Percentiles rank a stretch among this genome's conserved stretches.
These are phyloP conservation scores for Chrysomallon squamiferum DNA, from an alignment of 1,140 invertebrate genomes.

Conservation along the genomic window DNA sequence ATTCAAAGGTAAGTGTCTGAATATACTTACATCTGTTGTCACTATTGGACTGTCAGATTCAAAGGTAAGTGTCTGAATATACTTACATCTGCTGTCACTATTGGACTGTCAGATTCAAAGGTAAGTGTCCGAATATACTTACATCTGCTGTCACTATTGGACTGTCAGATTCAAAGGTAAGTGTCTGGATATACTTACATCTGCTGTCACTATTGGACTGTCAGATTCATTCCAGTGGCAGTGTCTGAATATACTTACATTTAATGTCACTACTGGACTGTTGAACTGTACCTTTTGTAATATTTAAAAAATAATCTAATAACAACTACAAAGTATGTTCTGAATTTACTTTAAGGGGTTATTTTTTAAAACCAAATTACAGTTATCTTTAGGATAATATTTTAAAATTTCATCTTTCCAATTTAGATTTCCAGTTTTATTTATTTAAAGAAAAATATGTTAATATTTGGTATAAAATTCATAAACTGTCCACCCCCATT, in stretches of 20 bases:
- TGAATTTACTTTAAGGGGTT: not conserved
- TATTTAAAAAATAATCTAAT: not conserved
- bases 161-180: constrained; percentile 8
- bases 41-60: constrained; percentile 6
- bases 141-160: constrained; percentile 2
- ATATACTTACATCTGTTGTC: not conserved
- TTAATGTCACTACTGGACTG: constrained; percentile 11
- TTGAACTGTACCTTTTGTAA: not conserved
- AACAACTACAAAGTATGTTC: not conserved
- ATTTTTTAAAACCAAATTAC: not conserved
- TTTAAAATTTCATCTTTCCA: no score
- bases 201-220: constrained; percentile 15
- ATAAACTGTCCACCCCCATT: no score
- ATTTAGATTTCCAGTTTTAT: no score
- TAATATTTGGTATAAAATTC: no score
- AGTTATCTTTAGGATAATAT: no score
- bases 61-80: not conserved
- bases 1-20: not conserved
- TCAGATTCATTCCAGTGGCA: constrained; percentile 1
- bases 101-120: constrained; percentile 7
- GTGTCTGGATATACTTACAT: not conserved
- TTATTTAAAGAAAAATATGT: no score
- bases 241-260: no score
- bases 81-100: not conserved
- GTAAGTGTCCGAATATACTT: not conserved